These are phyloP conservation scores for Cantharis rustica DNA, from an alignment of 2,888 invertebrate genomes.

Conservation along the genomic window DNA sequence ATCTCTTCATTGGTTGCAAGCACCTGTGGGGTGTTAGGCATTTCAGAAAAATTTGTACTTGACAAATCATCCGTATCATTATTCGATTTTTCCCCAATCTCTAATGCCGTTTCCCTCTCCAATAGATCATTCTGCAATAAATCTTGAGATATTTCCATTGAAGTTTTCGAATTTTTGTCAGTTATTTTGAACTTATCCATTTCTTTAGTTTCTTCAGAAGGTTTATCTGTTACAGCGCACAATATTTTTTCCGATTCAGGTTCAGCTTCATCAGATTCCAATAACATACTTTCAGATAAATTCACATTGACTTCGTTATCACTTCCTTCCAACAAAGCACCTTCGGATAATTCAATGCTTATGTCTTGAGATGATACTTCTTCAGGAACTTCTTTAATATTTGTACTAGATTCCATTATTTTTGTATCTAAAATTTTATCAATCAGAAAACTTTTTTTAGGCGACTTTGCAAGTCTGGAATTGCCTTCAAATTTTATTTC, in stretches of 20 bases:
- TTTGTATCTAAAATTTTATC: neutral
- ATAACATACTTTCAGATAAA: neutral
- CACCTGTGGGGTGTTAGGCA: neutral
- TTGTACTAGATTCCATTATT: neutral
- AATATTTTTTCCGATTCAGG: neutral
- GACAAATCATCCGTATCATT: neutral
- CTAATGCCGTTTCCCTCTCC: neutral
- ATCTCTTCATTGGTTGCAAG: neutral
- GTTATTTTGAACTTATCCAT: neutral
- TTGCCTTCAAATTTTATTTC: neutral
- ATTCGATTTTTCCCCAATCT: neutral
- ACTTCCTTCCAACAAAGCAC: neutral
- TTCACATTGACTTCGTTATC: neutral
- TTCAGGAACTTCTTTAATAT: neutral
- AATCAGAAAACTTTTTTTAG: neutral
- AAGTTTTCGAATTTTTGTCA: no score
- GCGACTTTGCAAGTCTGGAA: neutral
- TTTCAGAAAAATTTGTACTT: neutral
- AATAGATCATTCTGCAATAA: neutral
- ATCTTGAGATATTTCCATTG: neutral
- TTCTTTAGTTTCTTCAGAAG: neutral
- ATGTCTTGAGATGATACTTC: neutral
- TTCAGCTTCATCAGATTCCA: neutral
- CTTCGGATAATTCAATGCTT: neutral
- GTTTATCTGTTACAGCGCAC: neutral